These are phyloP conservation scores for Notiomystis cincta DNA, from an alignment of 2,113 vertebrate species.

Conservation along the genomic window DNA sequence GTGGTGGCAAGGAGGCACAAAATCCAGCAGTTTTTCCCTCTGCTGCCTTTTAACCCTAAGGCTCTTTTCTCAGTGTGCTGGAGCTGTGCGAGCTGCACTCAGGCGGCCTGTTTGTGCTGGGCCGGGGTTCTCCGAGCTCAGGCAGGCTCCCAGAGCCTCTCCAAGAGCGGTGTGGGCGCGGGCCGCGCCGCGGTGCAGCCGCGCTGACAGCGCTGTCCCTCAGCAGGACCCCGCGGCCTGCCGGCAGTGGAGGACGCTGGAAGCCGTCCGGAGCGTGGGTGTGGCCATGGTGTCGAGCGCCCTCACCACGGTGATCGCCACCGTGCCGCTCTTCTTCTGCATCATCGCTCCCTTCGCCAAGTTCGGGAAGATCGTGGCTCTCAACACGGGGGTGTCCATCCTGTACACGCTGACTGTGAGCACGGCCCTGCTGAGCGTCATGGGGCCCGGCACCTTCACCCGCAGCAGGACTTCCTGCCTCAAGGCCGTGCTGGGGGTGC, in stretches of 20 bases:
- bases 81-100: not conserved
- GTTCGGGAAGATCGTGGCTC: conserved; percentile 95
- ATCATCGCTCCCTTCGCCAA: conserved; percentile 98
- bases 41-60: not conserved
- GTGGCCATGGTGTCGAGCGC: conserved; percentile 95
- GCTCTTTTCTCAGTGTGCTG: not conserved
- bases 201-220: not conserved
- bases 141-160: not conserved
- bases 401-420: conserved; percentile 90
- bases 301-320: conserved; percentile 90
- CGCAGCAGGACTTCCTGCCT: conserved; percentile 86
- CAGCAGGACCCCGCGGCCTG: conserved; percentile 75
- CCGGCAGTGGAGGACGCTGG: conserved; percentile 82
- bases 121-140: fast-evolving
- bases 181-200: no score
- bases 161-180: no score
- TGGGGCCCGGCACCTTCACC: conserved; percentile 84
- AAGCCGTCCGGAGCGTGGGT: conserved; percentile 87
- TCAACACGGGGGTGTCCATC: conserved; percentile 91
- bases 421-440: conserved; percentile 84
- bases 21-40: not conserved
- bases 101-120: not conserved
- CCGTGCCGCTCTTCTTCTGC: conserved; percentile 93
- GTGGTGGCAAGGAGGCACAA: not conserved
- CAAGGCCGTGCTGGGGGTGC: conserved; percentile 81